Evolutionary conservation across 2,113 vertebrate genomes (phyloP).

Genomic region (Myiozetetes cayanensis): DNA sequence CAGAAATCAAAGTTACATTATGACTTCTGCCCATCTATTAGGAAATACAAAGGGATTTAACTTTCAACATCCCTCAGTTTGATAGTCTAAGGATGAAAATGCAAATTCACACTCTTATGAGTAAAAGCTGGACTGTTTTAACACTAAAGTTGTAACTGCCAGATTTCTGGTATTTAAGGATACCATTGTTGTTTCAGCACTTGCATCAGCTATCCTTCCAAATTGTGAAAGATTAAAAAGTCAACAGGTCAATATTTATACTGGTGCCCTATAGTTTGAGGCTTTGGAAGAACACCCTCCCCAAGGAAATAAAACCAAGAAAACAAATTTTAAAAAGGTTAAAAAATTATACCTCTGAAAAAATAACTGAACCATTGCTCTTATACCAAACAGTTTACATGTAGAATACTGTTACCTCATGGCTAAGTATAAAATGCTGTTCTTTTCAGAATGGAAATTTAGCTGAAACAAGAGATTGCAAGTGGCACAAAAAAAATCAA

Average conservation of each 20-base stretch:
- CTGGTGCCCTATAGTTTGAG: background rate
- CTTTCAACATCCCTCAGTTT: background rate
- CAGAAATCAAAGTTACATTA: background rate
- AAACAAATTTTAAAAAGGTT: background rate
- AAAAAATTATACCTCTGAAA: background rate
- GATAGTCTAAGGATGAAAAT: background rate
- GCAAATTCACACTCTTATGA: background rate
- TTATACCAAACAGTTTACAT: background rate
- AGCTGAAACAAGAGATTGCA: background rate
- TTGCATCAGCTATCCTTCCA: background rate
- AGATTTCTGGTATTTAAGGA: background rate
- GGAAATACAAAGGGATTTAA: background rate
- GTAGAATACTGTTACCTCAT: background rate
- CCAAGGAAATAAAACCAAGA: background rate
- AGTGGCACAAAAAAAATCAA: background rate
- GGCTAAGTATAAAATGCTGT: background rate
- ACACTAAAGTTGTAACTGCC: background rate
- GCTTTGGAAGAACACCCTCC: background rate
- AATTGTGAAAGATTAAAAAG: background rate
- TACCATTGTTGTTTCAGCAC: background rate
- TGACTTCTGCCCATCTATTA: background rate
- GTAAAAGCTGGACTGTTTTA: background rate
- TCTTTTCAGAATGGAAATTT: background rate
- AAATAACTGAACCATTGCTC: background rate
- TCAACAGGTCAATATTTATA: background rate